Base-by-base conservation (phyloP, 2,113 vertebrate genomes). In the Panthera leo region DNA sequence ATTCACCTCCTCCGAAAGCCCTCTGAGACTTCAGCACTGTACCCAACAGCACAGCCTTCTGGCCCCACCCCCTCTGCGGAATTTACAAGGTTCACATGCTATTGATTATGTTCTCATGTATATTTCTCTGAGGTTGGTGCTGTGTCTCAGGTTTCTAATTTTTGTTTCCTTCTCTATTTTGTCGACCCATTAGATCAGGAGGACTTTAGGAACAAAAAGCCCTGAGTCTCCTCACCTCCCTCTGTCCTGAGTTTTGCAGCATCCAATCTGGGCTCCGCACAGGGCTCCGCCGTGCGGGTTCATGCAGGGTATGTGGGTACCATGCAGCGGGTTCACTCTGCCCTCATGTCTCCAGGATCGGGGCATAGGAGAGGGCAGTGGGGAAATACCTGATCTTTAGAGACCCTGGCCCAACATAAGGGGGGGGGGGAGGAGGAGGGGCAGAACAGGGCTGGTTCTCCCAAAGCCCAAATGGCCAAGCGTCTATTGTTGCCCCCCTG, bases 1-100 rank as follows among this genome's bases (percentile, higher is more conserved):
- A 53, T 18, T 83, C 84, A 75, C 89, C 45, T 95, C 86, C 76
- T 93, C 75, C 48, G 21, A 83, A 76, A 94, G 68, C 39, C 82
- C 63, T 93, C 88, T 27, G 61, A 75, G 90, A 71, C 45, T 45
- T 45, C 1, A 45, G 45, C 45, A 45, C 21, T 21, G 31, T 42
- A 51, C 36, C 45, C 29, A 14, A 67, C 13, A 63, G 63, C 7
- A 27, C 51, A 73, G 84, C 12, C 34, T 80, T 89, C 91, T 18
- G 15, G 21, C 11, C 71, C 61, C 6, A 10, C 8, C 70, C 15
- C 31, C 15, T 75, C 45, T 48, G 15, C 39, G 53, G 48, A n/a
- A 85, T 75, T 65, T 79, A n/a, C 5, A 71, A 55, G 34, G 21
- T 34, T 78, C 34, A 1, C 0, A 3, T 7, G 5, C 80, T 75